Conservation (phyloP, 2,888 invertebrate genomes). For the Athalia rosae region DNA sequence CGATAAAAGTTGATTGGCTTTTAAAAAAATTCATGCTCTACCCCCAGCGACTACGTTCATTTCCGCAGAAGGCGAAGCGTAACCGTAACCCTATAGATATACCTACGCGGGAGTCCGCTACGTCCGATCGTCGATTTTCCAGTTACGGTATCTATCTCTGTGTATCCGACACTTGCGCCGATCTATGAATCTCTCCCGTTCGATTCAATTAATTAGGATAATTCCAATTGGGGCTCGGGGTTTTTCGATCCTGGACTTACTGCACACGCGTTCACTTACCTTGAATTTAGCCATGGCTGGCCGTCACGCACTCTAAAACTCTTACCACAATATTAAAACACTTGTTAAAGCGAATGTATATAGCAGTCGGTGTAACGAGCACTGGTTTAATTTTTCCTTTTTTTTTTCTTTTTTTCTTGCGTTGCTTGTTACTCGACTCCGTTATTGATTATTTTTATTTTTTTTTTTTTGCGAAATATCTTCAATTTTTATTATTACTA, state of each 20-base stretch:
- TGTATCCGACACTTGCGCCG: conserved; percentile 22
- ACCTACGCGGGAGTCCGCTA: neutral
- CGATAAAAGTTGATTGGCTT: conserved; percentile 39
- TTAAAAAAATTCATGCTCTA: conserved; percentile 24
- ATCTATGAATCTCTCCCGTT: neutral
- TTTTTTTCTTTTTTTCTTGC: conserved; percentile 1
- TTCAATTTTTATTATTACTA: too few species aligned
- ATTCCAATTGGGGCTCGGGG: neutral
- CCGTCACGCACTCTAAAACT: conserved; percentile 33
- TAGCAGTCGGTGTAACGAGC: neutral
- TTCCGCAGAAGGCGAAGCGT: conserved; percentile 26
- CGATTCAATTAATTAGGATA: neutral
- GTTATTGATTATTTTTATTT: too few species aligned
- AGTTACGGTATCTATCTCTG: neutral
- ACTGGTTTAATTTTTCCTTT: neutral
- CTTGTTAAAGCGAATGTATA: neutral
- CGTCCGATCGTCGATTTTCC: neutral
- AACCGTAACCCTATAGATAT: neutral
- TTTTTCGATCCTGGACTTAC: neutral
- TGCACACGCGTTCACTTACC: conserved; percentile 60
- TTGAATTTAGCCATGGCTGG: conserved; percentile 66
- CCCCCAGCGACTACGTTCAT: neutral
- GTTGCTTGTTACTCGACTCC: neutral
- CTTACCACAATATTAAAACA: conserved; percentile 24
- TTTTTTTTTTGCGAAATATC: too few species aligned